A percentile compares a stretch with the other conserved stretches of the same genome.
phyloP scores from a whole-genome alignment of 2,797 vertebrate genomes.

The Falco naumanni region DNA sequence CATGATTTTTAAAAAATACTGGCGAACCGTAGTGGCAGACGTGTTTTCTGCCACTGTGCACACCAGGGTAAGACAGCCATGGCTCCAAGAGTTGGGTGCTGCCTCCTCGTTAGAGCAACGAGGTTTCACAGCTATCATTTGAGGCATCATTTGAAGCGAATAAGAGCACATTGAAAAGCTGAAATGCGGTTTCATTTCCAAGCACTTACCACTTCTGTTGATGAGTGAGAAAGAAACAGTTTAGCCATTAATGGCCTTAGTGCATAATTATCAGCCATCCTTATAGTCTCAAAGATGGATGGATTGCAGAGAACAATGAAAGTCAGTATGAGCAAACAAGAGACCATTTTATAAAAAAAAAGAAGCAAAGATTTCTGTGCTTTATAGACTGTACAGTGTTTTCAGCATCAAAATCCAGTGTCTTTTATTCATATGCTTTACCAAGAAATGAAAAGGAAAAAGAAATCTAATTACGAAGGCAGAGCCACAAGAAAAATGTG shows the following conservation, averaged over 20 bases:
- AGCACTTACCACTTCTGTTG: not conserved
- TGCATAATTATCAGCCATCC: not conserved
- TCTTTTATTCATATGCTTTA: not conserved
- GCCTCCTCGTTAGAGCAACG: not conserved
- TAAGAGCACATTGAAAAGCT: not conserved
- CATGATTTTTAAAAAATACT: rapidly evolving
- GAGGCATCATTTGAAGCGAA: not conserved
- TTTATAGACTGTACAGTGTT: not conserved
- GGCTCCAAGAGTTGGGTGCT: rapidly evolving
- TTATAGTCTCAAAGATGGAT: not conserved
- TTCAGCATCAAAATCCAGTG: not conserved
- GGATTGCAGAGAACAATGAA: not conserved
- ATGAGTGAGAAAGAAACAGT: not conserved
- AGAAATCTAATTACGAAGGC: not conserved
- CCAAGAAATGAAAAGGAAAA: not conserved
- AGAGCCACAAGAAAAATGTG: not conserved
- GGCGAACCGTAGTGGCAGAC: rapidly evolving
- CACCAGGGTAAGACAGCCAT: rapidly evolving
- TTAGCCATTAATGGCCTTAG: not conserved
- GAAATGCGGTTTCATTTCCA: not conserved
- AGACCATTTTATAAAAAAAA: not conserved
- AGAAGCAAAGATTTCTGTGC: not conserved
- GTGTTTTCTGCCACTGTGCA: rapidly evolving
- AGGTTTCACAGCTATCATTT: not conserved
- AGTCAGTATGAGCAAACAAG: not conserved